Base-by-base conservation (phyloP, 2,797 vertebrate species). In the Columba guinea region DNA sequence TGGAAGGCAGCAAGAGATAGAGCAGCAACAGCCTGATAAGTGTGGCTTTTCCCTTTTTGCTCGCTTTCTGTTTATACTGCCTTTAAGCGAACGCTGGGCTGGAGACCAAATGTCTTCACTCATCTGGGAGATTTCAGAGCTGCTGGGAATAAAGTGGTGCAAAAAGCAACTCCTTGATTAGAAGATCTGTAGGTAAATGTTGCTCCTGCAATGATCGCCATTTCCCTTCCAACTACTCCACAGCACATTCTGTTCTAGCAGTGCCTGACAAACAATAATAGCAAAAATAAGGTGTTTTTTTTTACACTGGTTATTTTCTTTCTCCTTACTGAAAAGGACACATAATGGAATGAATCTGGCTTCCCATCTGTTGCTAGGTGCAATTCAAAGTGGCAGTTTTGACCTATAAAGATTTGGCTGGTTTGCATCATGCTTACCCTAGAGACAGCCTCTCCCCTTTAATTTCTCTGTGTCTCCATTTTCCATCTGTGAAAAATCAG, bases 351-450 rank as follows among this genome's bases (percentile, higher is more conserved):
- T 92, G 90, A 96, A 96, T 96, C 95, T 96, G 96, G 94, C 75
- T 97, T 95, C 94, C 94, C 96, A 94, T 96, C 96, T 97, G 96
- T 96, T 96, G 95, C 95, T 97, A 96, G 96, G 96, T 97, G 91
- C 96, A 96, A 96, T 96, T 96, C 93, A 92, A 93, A 96, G 94
- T 97, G 95, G 84, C 90, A 87, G 96, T 95, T 96, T 90, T 97
- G 96, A 97, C 95, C 96, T 97, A 96, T 96, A 96, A 97, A 96
- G 94, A 93, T 97, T 94, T 92, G 91, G 94, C 93, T 96, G 94
- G n/a, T 96, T 94, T 97, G 84, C 93, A 90, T 96, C 96, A 95
- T 13, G 65, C 58, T 69, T 96, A 95, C 94, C 91, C 95, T 96
- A 96, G 95, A 97, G 96, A 96, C 94, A 89, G 91, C 70, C 93